Base-by-base conservation (phyloP, 2,888 invertebrate species). In the Yponomeuta malinellus region DNA sequence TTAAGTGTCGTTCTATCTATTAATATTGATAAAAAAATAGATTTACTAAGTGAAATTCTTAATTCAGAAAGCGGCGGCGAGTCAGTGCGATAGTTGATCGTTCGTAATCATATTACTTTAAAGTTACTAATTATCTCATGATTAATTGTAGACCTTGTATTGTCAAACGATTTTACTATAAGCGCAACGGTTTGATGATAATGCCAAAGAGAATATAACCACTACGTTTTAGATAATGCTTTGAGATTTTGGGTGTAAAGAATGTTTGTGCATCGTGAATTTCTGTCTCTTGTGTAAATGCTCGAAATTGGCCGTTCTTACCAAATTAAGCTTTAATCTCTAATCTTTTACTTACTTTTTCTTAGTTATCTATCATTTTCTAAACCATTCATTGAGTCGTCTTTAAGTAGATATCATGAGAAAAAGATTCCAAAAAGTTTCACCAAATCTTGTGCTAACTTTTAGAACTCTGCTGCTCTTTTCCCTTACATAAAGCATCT, bases 211-310 rank as follows among this genome's bases (percentile, higher is more conserved):
- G n/a, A n/a, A n/a, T n/a, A n/a, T n/a, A n/a, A n/a, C n/a, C n/a
- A n/a, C n/a, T n/a, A n/a, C n/a, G n/a, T n/a, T n/a, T n/a, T n/a
- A n/a, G 8, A 43, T 5, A 43, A 43, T 8, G 43, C 15, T 59
- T 59, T 59, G 52, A 59, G 52, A 59, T 15, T 4, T 59, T 59
- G 52, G 52, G 52, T 2, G 15, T 59, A 59, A 52, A 15, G 12
- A 12, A 59, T 59, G 52, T 59, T 59, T 15, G 52, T 59, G 52
- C 52, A 59, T 59, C 52, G 52, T 59, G 52, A 15, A 15, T 59
- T 59, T 59, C 52, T 59, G 15, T 59, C 12, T 59, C 76, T 72
- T 69, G 63, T 65, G 68, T 70, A 63, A 65, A 52, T 59, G 52
- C 52, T 59, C 52, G 52, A 15, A 52, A 52, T 68, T 59, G 68